These are phyloP conservation scores for Prunella strophiata DNA, from an alignment of 2,797 vertebrate genomes.

Conservation along the genomic window DNA sequence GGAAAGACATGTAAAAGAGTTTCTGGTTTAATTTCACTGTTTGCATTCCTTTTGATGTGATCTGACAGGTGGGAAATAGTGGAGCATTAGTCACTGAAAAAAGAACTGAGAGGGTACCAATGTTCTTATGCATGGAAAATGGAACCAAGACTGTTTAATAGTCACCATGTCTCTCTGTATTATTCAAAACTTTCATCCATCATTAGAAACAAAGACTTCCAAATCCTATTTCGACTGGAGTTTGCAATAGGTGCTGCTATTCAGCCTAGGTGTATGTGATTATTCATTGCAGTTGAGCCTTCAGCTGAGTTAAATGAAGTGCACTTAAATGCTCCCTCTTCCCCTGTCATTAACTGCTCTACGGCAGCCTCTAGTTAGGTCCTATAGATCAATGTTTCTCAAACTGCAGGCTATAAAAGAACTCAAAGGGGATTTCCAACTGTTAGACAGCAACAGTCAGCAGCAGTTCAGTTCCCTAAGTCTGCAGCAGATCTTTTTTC, in stretches of 20 bases:
- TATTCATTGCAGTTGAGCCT: constrained; percentile 14
- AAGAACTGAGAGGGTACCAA: background rate
- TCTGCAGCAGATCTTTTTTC: background rate
- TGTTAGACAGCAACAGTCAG: constrained; percentile 19
- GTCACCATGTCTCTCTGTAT: background rate
- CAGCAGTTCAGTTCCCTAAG: background rate
- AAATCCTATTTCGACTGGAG: constrained; percentile 12
- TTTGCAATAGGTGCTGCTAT: constrained; percentile 2
- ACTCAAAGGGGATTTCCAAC: constrained; percentile 8
- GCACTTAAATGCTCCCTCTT: constrained; percentile 16
- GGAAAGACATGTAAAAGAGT: background rate
- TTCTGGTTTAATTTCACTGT: background rate
- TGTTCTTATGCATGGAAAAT: background rate
- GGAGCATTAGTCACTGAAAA: background rate
- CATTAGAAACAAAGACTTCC: constrained; percentile 21
- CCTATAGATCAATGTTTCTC: constrained; percentile 30
- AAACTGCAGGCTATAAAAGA: constrained; percentile 21
- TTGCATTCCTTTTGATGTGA: background rate
- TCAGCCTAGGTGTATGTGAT: constrained; percentile 4
- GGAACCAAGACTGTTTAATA: background rate
- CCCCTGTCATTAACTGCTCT: constrained; percentile 32
- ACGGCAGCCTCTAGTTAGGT: background rate
- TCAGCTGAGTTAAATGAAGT: constrained; percentile 43
- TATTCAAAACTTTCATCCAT: background rate
- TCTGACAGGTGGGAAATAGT: background rate